phyloP scores from a whole-genome alignment of 1,140 invertebrate species.

The Anthonomus grandis region DNA sequence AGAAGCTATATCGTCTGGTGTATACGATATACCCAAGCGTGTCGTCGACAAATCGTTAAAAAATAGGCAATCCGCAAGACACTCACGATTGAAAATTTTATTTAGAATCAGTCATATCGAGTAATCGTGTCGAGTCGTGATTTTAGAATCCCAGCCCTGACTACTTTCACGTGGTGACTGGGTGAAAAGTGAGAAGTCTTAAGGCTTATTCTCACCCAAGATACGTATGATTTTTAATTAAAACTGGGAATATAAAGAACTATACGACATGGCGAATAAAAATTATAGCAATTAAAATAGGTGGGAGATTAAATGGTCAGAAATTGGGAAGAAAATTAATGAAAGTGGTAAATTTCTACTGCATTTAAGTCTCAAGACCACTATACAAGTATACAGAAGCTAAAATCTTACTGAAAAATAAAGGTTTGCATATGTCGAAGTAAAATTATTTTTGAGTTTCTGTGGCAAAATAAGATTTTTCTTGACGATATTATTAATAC shows the following conservation, averaged over 20 bases:
- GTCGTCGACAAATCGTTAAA: too few species aligned
- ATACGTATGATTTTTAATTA: too few species aligned
- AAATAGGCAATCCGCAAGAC: too few species aligned
- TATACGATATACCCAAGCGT: too few species aligned
- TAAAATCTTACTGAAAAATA: conserved; percentile 10
- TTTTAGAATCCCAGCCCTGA: too few species aligned
- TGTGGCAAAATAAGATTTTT: not conserved
- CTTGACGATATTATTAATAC: not conserved
- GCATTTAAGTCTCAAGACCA: conserved; percentile 2
- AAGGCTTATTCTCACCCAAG: too few species aligned
- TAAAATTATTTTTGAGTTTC: conserved; percentile 1
- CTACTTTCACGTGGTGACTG: too few species aligned
- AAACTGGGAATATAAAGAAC: not conserved
- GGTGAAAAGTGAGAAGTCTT: too few species aligned
- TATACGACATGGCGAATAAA: conserved; percentile 4
- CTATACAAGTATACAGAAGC: conserved; percentile 1
- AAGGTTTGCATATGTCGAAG: not conserved
- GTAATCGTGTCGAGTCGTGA: too few species aligned
- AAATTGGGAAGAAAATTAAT: conserved; percentile 8
- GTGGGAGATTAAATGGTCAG: conserved; percentile 5
- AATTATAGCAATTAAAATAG: conserved; percentile 7
- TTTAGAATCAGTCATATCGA: too few species aligned
- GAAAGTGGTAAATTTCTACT: conserved; percentile 7
- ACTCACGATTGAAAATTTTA: too few species aligned
- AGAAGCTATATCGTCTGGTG: too few species aligned